A percentile compares a stretch with the other conserved stretches of the same genome.
Evolutionary conservation across 2,113 vertebrate genomes (phyloP).

Genomic region (Mungos mungo): DNA sequence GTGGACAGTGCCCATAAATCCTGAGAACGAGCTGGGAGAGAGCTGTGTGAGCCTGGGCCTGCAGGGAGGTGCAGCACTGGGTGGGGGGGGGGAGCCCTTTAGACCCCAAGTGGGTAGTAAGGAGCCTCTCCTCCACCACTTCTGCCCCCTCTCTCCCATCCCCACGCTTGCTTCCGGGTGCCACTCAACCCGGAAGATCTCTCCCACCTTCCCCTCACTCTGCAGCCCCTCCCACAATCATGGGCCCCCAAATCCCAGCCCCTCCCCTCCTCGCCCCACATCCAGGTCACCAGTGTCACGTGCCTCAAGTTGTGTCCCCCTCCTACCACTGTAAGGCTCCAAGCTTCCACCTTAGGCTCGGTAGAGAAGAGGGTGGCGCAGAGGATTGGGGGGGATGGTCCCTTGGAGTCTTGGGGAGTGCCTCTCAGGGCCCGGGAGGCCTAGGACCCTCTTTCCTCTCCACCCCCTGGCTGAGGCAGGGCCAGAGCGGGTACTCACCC

Average conservation of each 20-base stretch:
- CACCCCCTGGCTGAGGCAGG: background rate
- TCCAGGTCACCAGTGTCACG: background rate
- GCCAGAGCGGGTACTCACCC: constrained; percentile 86
- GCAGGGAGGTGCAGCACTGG: background rate
- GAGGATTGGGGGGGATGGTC: too few relatives aligned
- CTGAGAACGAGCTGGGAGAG: background rate
- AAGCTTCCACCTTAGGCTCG: background rate
- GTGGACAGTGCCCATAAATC: constrained; percentile 46
- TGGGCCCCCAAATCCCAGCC: background rate
- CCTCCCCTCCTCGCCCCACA: background rate
- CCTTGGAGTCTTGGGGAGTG: background rate
- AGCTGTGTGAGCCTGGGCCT: background rate
- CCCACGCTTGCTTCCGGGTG: background rate
- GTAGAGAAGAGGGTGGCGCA: background rate
- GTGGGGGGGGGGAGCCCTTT: background rate
- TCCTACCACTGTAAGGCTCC: background rate
- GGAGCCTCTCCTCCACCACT: background rate
- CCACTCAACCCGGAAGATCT: too few relatives aligned
- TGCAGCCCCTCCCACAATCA: background rate
- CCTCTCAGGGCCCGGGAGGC: background rate
- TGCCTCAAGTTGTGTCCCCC: background rate
- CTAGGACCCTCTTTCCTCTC: background rate
- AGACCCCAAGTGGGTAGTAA: background rate
- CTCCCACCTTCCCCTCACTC: background rate
- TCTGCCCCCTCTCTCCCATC: background rate